A percentile compares a stretch with the other conserved stretches of the same genome.
phyloP scores from a whole-genome alignment of 2,113 vertebrate species.

The Emydura subglobosa region DNA sequence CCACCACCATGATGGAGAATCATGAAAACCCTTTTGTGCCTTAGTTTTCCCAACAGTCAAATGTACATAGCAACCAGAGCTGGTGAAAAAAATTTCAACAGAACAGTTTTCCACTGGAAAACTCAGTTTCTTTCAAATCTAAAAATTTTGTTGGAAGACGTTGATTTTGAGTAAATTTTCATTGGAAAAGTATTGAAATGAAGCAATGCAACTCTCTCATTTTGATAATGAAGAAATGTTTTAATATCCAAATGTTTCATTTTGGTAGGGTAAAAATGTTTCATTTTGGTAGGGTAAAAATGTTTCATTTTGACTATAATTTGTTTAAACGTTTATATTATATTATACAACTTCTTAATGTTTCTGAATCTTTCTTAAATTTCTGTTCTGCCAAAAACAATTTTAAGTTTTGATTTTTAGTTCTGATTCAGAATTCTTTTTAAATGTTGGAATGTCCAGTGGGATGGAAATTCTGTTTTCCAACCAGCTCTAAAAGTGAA shows the following conservation, averaged over 20 bases:
- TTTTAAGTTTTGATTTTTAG: not conserved
- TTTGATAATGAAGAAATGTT: not conserved
- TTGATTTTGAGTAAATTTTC: not conserved
- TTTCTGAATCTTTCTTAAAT: not conserved
- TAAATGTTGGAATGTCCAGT: not conserved
- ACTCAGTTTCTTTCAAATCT: not conserved
- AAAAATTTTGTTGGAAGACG: not conserved
- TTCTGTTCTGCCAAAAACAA: not conserved
- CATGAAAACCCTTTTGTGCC: not conserved
- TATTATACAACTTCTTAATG: not conserved
- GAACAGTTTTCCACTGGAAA: not conserved
- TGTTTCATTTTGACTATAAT: not conserved
- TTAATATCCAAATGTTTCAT: not conserved
- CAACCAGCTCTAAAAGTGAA: not conserved
- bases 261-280: not conserved
- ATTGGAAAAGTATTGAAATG: constrained; percentile 7
- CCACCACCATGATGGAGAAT: not conserved
- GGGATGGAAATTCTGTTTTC: not conserved
- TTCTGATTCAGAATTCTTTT: not conserved
- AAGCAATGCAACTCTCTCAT: not conserved
- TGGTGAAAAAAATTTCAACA: not conserved
- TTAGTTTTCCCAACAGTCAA: not conserved
- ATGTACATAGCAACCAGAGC: not conserved
- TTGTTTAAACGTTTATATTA: not conserved
- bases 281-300: not conserved